phyloP scores from a whole-genome alignment of 1,140 invertebrate genomes.

The Caenorhabditis briggsae region DNA sequence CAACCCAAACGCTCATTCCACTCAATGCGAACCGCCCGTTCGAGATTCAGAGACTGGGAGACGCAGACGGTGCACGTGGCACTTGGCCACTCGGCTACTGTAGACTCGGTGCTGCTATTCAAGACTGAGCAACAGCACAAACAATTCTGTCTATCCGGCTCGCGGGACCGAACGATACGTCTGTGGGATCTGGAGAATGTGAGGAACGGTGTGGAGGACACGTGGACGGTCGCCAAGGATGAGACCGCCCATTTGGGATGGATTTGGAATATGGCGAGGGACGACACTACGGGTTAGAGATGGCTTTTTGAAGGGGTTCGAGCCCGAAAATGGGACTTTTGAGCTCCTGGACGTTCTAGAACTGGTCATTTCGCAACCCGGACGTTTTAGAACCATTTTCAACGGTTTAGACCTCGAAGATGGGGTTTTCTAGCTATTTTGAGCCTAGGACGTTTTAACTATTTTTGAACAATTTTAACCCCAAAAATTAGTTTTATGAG shows the following conservation, averaged over 20 bases:
- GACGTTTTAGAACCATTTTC: too few species aligned
- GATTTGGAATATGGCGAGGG: conserved; percentile 24
- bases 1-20: background rate
- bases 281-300: background rate
- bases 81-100: conserved; percentile 53
- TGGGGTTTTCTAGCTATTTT: too few species aligned
- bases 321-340: too few species aligned
- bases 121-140: background rate
- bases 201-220: background rate
- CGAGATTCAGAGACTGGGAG: background rate
- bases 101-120: conserved; percentile 67
- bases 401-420: too few species aligned
- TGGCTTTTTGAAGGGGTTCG: too few species aligned
- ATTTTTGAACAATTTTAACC: too few species aligned
- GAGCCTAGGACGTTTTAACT: too few species aligned
- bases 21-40: background rate
- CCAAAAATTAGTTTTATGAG: too few species aligned
- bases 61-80: background rate
- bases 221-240: conserved; percentile 19
- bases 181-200: conserved; percentile 63
- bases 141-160: conserved; percentile 65
- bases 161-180: conserved; percentile 66
- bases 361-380: too few species aligned
- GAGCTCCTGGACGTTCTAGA: too few species aligned
- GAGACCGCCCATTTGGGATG: conserved; percentile 8